Conservation (phyloP, 2,113 vertebrate species). For the Oreocharis arfaki region DNA sequence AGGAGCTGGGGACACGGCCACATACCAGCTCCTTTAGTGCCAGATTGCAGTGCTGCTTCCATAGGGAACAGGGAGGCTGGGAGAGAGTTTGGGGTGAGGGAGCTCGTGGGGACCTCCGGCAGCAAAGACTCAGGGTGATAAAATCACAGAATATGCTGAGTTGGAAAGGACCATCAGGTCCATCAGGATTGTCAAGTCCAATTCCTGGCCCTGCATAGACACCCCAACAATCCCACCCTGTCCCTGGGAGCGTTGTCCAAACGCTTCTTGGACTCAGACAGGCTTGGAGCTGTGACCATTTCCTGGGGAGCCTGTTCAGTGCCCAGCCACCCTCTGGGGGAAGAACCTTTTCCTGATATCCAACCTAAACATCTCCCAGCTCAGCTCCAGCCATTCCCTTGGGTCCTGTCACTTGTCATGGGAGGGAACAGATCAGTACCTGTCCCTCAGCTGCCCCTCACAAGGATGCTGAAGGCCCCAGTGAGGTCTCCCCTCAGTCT, state of each 20-base stretch:
- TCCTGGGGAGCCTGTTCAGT: neutral
- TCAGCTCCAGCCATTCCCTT: neutral
- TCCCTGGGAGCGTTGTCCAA: neutral
- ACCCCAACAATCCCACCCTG: fast-evolving
- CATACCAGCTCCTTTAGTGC: neutral
- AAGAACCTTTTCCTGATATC: neutral
- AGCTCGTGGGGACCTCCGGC: neutral
- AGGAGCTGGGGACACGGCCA: neutral
- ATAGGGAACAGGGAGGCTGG: neutral
- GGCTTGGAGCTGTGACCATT: neutral
- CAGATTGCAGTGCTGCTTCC: neutral
- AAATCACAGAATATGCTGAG: neutral
- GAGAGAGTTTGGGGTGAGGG: neutral
- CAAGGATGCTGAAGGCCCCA: fast-evolving
- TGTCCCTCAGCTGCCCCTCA: neutral
- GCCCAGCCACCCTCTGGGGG: neutral
- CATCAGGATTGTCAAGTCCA: neutral
- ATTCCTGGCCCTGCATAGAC: neutral
- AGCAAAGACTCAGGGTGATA: neutral
- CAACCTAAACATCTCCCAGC: neutral
- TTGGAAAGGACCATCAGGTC: neutral
- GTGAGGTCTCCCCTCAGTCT: neutral
- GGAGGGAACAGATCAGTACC: neutral
- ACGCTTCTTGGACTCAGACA: neutral
- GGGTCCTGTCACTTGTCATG: neutral